phyloP scores from a whole-genome alignment of 1,140 invertebrate species.

The Tetragnatha versicolor region DNA sequence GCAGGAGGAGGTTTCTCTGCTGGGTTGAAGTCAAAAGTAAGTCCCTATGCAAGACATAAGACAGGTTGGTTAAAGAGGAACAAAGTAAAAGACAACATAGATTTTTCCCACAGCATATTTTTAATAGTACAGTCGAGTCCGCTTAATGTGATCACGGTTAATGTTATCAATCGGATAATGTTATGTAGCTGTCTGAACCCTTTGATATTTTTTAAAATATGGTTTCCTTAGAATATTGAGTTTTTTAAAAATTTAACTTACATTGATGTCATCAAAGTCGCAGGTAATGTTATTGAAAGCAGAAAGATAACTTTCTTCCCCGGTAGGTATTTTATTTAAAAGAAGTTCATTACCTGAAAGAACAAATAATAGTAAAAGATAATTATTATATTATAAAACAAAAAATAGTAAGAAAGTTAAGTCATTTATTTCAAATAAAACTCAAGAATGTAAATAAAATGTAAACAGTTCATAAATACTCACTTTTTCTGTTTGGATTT shows the following conservation, averaged over 20 bases:
- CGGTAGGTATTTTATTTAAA: constrained; percentile 3
- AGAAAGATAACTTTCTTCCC: constrained; percentile 4
- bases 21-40: constrained; percentile 20
- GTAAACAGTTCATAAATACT: no score
- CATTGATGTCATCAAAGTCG: constrained; percentile 9
- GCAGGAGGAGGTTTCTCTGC: constrained; percentile 50
- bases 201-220: not conserved
- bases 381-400: not conserved
- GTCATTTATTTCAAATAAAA: no score
- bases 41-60: not conserved
- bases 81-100: not conserved
- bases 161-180: no score
- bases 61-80: not conserved
- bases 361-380: not conserved
- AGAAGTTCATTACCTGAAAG: not conserved
- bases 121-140: no score
- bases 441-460: no score
- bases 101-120: no score
- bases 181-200: no score
- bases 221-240: not conserved
- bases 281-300: constrained; percentile 5
- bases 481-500: constrained; percentile 18
- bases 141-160: no score
- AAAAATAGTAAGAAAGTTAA: no score
- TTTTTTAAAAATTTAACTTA: not conserved